These are phyloP conservation scores for Capitulum mitella DNA, from an alignment of 2,888 invertebrate genomes.

Conservation along the genomic window DNA sequence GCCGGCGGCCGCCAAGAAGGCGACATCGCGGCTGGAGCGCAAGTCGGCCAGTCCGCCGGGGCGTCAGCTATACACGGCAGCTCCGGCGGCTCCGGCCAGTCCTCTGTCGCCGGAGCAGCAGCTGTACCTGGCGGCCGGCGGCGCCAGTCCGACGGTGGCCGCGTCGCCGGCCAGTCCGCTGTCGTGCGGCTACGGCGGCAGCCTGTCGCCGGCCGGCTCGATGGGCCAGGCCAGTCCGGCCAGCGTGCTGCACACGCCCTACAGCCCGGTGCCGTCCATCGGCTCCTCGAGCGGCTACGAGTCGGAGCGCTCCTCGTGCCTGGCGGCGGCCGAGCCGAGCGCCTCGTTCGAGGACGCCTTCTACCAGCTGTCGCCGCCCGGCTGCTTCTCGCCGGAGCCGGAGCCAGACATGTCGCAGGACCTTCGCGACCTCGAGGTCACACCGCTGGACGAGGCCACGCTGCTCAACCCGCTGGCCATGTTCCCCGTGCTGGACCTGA, in stretches of 20 bases:
- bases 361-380: background rate
- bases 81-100: background rate
- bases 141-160: background rate
- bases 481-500: constrained; percentile 23
- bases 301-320: background rate
- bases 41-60: background rate
- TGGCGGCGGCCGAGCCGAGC: background rate
- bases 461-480: constrained; percentile 19
- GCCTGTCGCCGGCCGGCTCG: background rate
- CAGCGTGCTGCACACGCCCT: constrained; percentile 7
- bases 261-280: constrained; percentile 10
- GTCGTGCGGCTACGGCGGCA: background rate
- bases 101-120: background rate
- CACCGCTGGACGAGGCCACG: background rate
- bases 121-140: background rate
- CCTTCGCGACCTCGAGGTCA: background rate
- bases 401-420: background rate
- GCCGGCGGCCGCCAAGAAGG: background rate
- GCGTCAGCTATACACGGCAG: background rate
- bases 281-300: constrained; percentile 11
- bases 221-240: constrained; percentile 5
- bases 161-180: background rate
- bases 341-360: background rate
- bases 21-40: background rate
- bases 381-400: background rate